Conservation (phyloP, 1,140 invertebrate genomes). For the Apis dorsata region DNA sequence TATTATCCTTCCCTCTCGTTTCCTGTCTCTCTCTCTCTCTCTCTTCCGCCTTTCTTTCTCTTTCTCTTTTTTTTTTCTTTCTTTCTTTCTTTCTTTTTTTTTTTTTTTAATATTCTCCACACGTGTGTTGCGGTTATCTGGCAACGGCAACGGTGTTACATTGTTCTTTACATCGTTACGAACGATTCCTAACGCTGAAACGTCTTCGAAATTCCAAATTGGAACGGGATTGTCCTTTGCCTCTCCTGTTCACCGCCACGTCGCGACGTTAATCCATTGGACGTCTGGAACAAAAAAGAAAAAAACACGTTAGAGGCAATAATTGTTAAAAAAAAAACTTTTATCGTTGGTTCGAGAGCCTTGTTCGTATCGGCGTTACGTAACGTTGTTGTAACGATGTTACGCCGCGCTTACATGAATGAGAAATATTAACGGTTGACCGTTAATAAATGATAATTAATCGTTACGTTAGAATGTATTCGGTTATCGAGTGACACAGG, state of each 20-base stretch:
- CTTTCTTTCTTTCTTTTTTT: not conserved
- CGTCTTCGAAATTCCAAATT: not conserved
- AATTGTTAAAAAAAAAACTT: too few relatives aligned
- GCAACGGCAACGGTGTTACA: slow-evolving; percentile 43
- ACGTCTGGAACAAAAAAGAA: slow-evolving; percentile 30
- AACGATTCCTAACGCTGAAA: not conserved
- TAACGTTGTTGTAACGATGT: too few relatives aligned
- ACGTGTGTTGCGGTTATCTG: slow-evolving; percentile 13
- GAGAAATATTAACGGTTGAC: too few relatives aligned
- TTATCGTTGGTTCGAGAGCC: too few relatives aligned
- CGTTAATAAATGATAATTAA: too few relatives aligned
- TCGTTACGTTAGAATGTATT: too few relatives aligned
- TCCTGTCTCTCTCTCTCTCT: not conserved
- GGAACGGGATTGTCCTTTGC: not conserved
- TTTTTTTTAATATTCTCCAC: not conserved
- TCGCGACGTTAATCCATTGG: slow-evolving; percentile 32
- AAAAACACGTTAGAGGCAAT: not conserved
- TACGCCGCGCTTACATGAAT: too few relatives aligned
- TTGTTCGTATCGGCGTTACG: too few relatives aligned
- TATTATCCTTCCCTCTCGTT: not conserved
- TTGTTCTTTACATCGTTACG: slow-evolving; percentile 59
- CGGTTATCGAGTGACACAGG: too few relatives aligned
- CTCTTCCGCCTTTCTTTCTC: not conserved
- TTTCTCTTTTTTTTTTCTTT: not conserved
- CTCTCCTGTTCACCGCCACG: not conserved